Evolutionary conservation across 2,113 vertebrate genomes (phyloP).

Genomic region (Muscicapa adusta): DNA sequence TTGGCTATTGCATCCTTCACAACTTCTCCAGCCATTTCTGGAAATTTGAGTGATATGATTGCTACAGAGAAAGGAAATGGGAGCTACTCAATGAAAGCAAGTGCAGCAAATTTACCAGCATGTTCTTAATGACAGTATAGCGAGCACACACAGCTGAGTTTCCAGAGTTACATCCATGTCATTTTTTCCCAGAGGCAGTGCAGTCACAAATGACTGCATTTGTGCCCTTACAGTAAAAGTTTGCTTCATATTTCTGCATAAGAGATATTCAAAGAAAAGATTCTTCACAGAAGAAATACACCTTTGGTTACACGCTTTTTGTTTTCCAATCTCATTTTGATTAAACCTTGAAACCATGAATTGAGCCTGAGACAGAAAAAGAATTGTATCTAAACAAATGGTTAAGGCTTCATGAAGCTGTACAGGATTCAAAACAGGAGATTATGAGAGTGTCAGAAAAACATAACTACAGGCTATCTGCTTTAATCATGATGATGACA

Average conservation of each 20-base stretch:
- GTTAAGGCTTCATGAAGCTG: background rate
- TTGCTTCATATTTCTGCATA: background rate
- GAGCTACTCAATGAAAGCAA: background rate
- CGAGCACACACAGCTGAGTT: background rate
- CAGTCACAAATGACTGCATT: background rate
- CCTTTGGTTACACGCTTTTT: background rate
- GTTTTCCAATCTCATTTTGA: background rate
- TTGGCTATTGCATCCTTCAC: background rate
- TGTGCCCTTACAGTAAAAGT: background rate
- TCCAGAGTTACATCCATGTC: background rate
- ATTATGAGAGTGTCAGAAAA: background rate
- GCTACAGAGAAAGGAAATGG: background rate
- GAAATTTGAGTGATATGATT: background rate
- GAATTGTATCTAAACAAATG: background rate
- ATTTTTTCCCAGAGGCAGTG: background rate
- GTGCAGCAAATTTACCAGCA: background rate
- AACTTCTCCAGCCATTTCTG: background rate
- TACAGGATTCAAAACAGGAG: background rate
- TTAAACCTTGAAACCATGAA: background rate
- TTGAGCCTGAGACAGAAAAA: background rate
- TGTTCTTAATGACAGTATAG: background rate
- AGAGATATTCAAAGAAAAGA: background rate
- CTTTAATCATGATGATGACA: background rate
- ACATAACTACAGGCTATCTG: background rate
- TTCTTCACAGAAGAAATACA: background rate